Evolutionary conservation across 2,113 vertebrate genomes (phyloP).

Genomic region (Tapirus terrestris): DNA sequence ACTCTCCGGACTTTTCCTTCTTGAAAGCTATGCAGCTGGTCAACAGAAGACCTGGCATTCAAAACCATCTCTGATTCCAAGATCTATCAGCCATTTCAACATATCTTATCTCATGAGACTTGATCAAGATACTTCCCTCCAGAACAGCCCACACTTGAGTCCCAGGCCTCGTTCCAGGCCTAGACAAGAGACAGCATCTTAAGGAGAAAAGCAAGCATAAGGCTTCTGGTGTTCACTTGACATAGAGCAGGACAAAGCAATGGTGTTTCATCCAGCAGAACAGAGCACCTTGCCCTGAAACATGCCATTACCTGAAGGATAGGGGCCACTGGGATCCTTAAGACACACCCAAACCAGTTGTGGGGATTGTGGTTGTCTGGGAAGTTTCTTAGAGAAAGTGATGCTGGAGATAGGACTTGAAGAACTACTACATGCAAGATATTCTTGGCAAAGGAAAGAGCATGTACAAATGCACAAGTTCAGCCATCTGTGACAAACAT

Average conservation of each 20-base stretch:
- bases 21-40: not conserved
- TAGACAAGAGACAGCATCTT: not conserved
- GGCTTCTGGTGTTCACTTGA: not conserved
- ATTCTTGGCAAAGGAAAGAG: not conserved
- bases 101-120: not conserved
- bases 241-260: not conserved
- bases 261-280: not conserved
- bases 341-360: not conserved
- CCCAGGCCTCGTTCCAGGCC: not conserved
- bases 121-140: not conserved
- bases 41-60: not conserved
- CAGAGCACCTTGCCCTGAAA: not conserved
- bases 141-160: not conserved
- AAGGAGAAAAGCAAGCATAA: not conserved
- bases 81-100: not conserved
- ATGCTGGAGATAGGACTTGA: not conserved
- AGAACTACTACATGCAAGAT: not conserved
- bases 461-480: not conserved
- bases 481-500: not conserved
- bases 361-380: not conserved
- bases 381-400: not conserved
- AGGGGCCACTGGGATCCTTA: not conserved
- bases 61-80: not conserved
- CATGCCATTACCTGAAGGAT: not conserved
- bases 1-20: not conserved